phyloP scores from a whole-genome alignment of 2,113 vertebrate species.

The Paedocypris sp. region DNA sequence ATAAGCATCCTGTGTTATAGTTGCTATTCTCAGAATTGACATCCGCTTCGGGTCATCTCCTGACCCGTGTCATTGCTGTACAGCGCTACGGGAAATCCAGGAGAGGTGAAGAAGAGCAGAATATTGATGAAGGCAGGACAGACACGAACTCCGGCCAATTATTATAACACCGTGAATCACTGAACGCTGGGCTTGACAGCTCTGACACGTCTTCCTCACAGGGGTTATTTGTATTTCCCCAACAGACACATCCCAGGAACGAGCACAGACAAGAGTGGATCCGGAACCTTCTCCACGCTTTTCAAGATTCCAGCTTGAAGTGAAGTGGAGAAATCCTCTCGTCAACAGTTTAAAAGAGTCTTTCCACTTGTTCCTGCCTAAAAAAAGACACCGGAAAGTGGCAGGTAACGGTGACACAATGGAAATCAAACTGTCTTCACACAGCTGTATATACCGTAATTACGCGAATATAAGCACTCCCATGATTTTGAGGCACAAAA shows the following conservation, averaged over 20 bases:
- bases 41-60: not conserved
- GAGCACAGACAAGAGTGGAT: not conserved
- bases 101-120: not conserved
- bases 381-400: no score
- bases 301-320: no score
- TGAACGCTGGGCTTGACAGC: not conserved
- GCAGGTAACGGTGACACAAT: no score
- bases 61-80: not conserved
- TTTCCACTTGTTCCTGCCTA: no score
- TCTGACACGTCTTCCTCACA: not conserved
- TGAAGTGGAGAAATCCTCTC: no score
- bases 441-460: no score
- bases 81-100: no score
- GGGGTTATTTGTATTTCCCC: not conserved
- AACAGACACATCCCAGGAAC: not conserved
- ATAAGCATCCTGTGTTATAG: constrained; percentile 13
- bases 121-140: constrained; percentile 4
- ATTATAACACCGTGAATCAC: constrained; percentile 5
- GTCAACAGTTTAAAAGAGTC: no score
- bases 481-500: no score
- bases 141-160: not conserved
- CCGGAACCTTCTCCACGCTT: not conserved
- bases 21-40: not conserved
- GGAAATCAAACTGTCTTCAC: no score
- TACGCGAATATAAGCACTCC: no score